These are phyloP conservation scores for Drepanosiphum platanoidis DNA, from an alignment of 2,888 invertebrate species.

Conservation along the genomic window DNA sequence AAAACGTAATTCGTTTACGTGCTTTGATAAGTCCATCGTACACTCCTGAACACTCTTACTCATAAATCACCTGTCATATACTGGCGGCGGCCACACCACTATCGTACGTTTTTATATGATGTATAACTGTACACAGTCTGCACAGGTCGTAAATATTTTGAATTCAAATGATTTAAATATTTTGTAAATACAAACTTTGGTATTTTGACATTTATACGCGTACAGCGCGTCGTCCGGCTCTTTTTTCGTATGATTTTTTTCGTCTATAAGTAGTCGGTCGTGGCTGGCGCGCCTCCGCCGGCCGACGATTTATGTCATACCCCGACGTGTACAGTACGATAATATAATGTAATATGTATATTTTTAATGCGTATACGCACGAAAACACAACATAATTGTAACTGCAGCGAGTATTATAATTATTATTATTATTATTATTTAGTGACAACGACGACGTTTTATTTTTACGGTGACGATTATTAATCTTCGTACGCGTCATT, in stretches of 20 bases:
- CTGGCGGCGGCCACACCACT: too few relatives aligned
- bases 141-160: too few relatives aligned
- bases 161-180: too few relatives aligned
- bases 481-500: conserved; percentile 51
- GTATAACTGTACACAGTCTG: too few relatives aligned
- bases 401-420: not conserved
- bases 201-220: not conserved
- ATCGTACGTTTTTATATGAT: too few relatives aligned
- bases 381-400: not conserved
- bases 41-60: too few relatives aligned
- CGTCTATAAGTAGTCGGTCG: not conserved
- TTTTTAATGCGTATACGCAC: not conserved
- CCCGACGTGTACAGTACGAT: not conserved
- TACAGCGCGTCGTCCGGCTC: not conserved
- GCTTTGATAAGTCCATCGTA: too few relatives aligned
- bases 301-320: conserved; percentile 13
- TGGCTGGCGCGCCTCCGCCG: conserved; percentile 17
- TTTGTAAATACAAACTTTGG: too few relatives aligned
- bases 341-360: not conserved
- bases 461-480: conserved; percentile 56
- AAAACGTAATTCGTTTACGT: too few relatives aligned
- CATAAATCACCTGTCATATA: too few relatives aligned
- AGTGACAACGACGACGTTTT: conserved; percentile 54
- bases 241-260: not conserved
- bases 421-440: not conserved